Evolutionary conservation across 2,888 invertebrate genomes (phyloP), one percentile per base, ranked within the genome.

Genomic region (Tetragnatha montana): DNA sequence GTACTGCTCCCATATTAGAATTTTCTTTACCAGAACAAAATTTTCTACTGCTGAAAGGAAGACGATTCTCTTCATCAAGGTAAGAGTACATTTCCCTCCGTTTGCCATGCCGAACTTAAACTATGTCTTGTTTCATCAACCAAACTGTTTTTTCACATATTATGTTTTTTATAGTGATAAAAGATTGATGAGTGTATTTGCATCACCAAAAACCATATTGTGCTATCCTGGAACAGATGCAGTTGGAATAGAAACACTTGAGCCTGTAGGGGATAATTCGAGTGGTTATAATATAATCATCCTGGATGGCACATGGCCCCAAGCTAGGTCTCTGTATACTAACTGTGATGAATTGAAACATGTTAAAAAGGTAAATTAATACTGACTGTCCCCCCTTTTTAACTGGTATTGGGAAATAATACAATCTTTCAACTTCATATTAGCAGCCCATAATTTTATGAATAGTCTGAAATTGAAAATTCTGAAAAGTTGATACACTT

Each of bases 301-400:
- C 91, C 95, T 98, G 91, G 98, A 98, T 94, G 98, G 98, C 6
- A 98, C 98, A 12, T 98, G 98, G 98, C 96, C 97, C 0, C 98
- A 98, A 94, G 98, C 98, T 3, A 97, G 97, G 93, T 96, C 97
- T 14, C 97, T 98, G 91, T 98, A 96, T 94, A 95, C 96, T 80
- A 96, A 96, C 91, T 98, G 97, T 93, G 95, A 96, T 17, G 94
- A 95, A 90, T 94, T 98, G 81, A 96, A 96, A 92, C 94, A 94
- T 84, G 94, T 98, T 89, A 95, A 95, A 92, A 97, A 98, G 94
- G 95, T 95, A 88, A 14, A 4, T 35, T 35, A 35, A 35, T 35
- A 35, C 35, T 35, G 35, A 35, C n/a, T n/a, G 4, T 35, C 35
- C 35, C 35, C 35, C 35, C 35, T 4, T 35, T 35, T 35, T 35